phyloP scores from a whole-genome alignment of 2,888 invertebrate genomes.

The Apotomis betuletana region DNA sequence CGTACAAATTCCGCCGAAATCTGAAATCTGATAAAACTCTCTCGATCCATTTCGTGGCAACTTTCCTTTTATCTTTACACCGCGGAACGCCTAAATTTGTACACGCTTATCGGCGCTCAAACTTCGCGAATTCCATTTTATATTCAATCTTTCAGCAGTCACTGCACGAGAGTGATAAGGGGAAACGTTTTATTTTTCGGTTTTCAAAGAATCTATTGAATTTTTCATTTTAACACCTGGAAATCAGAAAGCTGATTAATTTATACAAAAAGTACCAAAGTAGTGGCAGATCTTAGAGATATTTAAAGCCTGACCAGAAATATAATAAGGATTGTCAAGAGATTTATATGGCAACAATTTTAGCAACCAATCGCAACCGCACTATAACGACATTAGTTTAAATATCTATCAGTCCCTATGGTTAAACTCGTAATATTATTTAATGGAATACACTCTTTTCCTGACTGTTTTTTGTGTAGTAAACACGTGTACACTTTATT shows the following conservation, averaged over 20 bases:
- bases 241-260: neutral
- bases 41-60: slow-evolving; percentile 63
- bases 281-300: no score
- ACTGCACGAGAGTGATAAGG: slow-evolving; percentile 56
- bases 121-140: slow-evolving; percentile 63
- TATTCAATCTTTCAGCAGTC: slow-evolving; percentile 61
- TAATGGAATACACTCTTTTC: no score
- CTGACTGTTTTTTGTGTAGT: no score
- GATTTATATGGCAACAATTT: no score
- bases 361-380: no score
- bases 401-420: no score
- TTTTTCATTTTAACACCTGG: slow-evolving; percentile 2
- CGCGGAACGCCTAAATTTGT: slow-evolving; percentile 60
- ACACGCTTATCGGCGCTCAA: slow-evolving; percentile 60
- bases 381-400: no score
- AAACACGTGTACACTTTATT: no score
- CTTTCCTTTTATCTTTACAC: slow-evolving; percentile 65
- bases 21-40: slow-evolving; percentile 65
- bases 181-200: slow-evolving; percentile 46
- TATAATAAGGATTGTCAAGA: no score
- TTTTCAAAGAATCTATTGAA: slow-evolving; percentile 17
- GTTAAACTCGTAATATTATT: no score
- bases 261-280: no score
- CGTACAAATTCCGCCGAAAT: slow-evolving; percentile 54
- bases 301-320: no score